These are phyloP conservation scores for Orchesella cincta DNA, from an alignment of 1,140 invertebrate species.

Conservation along the genomic window DNA sequence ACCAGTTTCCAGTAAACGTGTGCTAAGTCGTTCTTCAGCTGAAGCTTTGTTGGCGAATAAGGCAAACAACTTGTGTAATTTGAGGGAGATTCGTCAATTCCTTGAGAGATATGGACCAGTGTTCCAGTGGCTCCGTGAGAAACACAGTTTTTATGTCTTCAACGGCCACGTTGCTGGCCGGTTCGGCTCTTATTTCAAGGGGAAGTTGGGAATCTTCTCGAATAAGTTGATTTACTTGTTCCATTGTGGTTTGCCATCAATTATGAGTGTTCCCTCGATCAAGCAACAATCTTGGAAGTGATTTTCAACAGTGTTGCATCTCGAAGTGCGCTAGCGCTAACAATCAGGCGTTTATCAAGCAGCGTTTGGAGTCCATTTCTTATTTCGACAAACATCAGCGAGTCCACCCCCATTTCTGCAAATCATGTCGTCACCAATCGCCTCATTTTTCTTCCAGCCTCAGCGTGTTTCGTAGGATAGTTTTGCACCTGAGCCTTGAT, in stretches of 20 bases:
- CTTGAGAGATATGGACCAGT: not conserved
- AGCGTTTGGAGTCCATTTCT: not conserved
- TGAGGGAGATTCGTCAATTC: not conserved
- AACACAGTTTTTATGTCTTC: not conserved
- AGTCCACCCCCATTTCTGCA: not conserved
- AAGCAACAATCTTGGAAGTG: not conserved
- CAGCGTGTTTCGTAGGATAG: not conserved
- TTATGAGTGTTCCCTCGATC: too few relatives aligned
- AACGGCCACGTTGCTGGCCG: not conserved
- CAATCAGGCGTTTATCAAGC: not conserved
- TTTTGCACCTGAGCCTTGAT: not conserved
- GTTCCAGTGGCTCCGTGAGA: not conserved
- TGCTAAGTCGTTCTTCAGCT: not conserved
- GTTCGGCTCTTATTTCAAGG: not conserved
- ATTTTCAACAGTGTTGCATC: not conserved
- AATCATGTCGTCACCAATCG: not conserved
- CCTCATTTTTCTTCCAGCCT: not conserved
- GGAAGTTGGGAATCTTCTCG: not conserved
- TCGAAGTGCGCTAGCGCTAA: too few relatives aligned
- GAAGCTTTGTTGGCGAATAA: not conserved
- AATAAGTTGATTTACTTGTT: slow-evolving; percentile 3
- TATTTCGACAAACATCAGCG: slow-evolving; percentile 21
- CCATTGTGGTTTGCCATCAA: not conserved
- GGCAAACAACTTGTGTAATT: not conserved
- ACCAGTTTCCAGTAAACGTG: not conserved